A percentile compares a stretch with the other conserved stretches of the same genome.
phyloP scores from a whole-genome alignment of 2,888 invertebrate species.

The Nomada goodeniana region DNA sequence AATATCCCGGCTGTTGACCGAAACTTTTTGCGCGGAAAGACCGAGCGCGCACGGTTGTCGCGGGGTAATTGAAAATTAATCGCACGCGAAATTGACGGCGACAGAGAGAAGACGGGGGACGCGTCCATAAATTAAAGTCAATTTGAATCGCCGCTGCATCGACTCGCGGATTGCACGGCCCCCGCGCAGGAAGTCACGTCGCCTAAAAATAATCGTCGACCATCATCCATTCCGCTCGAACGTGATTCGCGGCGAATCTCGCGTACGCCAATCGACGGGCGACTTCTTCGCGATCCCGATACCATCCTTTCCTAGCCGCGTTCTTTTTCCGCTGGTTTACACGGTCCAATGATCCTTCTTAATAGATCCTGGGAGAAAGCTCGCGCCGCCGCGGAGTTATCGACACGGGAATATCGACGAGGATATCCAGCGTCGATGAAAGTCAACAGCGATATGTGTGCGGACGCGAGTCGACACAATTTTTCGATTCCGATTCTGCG shows the following conservation, averaged over 20 bases:
- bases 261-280: conserved; percentile 1
- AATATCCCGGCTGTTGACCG: background rate
- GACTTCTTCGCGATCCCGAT: background rate
- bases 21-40: conserved; percentile 12
- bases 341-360: conserved; percentile 27
- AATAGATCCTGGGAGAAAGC: conserved; percentile 13
- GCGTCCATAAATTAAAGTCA: conserved; percentile 36
- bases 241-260: background rate
- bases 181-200: background rate
- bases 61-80: conserved; percentile 40
- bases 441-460: background rate
- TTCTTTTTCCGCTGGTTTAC: background rate
- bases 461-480: background rate
- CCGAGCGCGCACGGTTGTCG: background rate
- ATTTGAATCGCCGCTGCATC: conserved; percentile 22
- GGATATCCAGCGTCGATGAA: background rate
- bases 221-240: background rate
- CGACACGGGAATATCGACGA: background rate
- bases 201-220: background rate
- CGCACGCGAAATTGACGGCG: conserved; percentile 35
- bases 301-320: background rate
- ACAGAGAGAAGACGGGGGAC: background rate
- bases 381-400: background rate
- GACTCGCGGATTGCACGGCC: background rate
- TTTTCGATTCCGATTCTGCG: background rate